A percentile compares a stretch with the other conserved stretches of the same genome.
These are phyloP conservation scores for Baccha elongata DNA, from an alignment of 2,888 invertebrate species.

Conservation along the genomic window DNA sequence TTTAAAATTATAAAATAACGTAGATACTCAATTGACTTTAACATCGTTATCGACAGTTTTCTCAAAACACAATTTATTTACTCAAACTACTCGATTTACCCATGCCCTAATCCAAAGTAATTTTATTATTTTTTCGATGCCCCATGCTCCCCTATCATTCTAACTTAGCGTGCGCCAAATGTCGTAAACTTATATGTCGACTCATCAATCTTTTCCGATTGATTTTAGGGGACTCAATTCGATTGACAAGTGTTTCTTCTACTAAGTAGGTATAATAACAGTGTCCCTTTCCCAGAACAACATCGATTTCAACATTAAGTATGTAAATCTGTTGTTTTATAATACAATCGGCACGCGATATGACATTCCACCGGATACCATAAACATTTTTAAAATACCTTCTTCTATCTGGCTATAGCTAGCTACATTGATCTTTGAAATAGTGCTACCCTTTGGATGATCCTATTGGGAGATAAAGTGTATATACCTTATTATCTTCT, in stretches of 20 bases:
- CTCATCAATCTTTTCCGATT: conserved; percentile 61
- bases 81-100: no score
- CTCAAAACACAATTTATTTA: no score
- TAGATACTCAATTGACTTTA: no score
- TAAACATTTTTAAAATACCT: conserved; percentile 68
- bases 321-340: conserved; percentile 47
- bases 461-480: conserved; percentile 39
- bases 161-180: conserved; percentile 52
- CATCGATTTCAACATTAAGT: conserved; percentile 23
- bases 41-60: no score
- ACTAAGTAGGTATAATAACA: conserved; percentile 1
- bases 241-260: conserved; percentile 60
- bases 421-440: conserved; percentile 28
- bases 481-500: conserved; percentile 13
- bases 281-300: conserved; percentile 6
- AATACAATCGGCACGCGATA: conserved; percentile 52
- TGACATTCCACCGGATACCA: conserved; percentile 69
- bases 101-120: no score
- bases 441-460: conserved; percentile 52
- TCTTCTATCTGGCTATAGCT: not conserved
- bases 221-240: conserved; percentile 48
- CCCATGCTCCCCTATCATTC: conserved; percentile 6
- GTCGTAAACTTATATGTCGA: conserved; percentile 56
- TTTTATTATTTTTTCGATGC: no score
- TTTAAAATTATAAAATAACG: no score